phyloP scores from a whole-genome alignment of 2,797 vertebrate species.

The Pseudocheirus occidentalis region DNA sequence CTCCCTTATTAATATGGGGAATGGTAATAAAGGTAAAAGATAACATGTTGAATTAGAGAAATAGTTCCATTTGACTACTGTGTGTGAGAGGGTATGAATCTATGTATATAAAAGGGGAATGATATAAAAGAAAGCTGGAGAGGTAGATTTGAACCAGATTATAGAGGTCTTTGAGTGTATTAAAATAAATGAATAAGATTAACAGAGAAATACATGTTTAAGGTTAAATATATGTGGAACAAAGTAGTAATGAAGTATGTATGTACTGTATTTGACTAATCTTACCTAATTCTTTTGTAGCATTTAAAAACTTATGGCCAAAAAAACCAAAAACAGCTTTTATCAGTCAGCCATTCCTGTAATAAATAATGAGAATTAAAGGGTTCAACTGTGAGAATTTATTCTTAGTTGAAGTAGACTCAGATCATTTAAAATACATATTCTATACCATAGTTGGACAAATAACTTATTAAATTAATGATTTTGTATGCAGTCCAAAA shows the following conservation, averaged over 20 bases:
- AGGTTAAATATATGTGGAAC: neutral
- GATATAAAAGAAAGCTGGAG: neutral
- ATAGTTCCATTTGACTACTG: neutral
- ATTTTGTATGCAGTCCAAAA: constrained; percentile 53
- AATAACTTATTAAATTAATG: constrained; percentile 58
- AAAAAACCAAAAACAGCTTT: neutral
- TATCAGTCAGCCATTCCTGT: constrained; percentile 7
- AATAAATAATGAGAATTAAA: constrained; percentile 25
- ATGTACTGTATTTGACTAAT: neutral
- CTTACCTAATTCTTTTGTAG: neutral
- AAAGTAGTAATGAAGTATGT: neutral
- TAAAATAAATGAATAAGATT: neutral
- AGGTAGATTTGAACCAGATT: neutral
- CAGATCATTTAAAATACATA: constrained; percentile 18
- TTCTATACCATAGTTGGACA: constrained; percentile 44
- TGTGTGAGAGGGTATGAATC: neutral
- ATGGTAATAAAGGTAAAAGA: neutral
- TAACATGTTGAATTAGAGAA: neutral
- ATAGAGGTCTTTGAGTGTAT: neutral
- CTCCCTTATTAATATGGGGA: neutral
- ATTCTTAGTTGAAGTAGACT: constrained; percentile 38
- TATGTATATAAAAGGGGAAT: neutral
- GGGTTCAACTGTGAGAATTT: constrained; percentile 53
- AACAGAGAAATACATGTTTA: neutral
- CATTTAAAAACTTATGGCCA: neutral